Evolutionary conservation across 2,113 vertebrate species (phyloP).

Genomic region (Macheiramphus alcinus): DNA sequence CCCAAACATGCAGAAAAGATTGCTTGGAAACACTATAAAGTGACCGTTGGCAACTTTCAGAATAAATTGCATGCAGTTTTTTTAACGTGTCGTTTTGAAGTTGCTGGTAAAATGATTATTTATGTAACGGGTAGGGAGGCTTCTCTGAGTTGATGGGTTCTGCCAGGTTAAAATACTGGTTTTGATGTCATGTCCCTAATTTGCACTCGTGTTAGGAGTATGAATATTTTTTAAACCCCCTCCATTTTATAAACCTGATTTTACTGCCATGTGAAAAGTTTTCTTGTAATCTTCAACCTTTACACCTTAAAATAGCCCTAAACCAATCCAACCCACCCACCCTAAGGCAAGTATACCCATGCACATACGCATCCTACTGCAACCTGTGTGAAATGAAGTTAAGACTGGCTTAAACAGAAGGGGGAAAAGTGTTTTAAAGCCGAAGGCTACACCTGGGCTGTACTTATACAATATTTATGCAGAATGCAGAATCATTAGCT

Average conservation of each 20-base stretch:
- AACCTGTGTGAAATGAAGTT: neutral
- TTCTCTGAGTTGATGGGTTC: neutral
- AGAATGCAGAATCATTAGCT: neutral
- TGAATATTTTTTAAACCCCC: neutral
- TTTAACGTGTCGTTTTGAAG: neutral
- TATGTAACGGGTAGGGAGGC: neutral
- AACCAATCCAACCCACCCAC: neutral
- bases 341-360: neutral
- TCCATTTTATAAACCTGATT: neutral
- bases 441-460: neutral
- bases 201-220: neutral
- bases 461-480: neutral
- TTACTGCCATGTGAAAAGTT: neutral
- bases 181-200: neutral
- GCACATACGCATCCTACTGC: neutral
- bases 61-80: neutral
- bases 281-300: neutral
- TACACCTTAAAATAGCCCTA: neutral
- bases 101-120: neutral
- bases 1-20: neutral
- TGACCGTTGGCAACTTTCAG: neutral
- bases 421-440: neutral
- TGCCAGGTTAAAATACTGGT: neutral
- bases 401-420: neutral
- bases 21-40: constrained; percentile 25